Base-by-base conservation (phyloP, 2,797 vertebrate genomes). In the Loris lydekkerianus region DNA sequence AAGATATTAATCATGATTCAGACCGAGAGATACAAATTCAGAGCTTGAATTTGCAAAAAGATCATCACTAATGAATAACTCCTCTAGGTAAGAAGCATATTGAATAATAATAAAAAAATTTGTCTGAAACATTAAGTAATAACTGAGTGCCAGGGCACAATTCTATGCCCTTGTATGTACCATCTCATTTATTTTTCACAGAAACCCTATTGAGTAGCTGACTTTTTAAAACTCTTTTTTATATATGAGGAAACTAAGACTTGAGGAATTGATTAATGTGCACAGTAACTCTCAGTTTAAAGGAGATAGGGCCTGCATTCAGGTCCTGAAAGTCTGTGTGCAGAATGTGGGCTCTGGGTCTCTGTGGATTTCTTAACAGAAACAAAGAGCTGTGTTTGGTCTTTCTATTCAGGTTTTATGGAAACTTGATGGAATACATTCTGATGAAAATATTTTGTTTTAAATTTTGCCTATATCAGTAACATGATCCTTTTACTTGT, bases 111-210 rank as follows among this genome's bases (percentile, higher is more conserved):
- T 58, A 37, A 78, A 85, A 60, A 2, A 63, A 8, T 2, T 81
- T 80, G 21, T 37, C 14, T 56, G 31, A 72, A 87, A 37, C 0
- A 46, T 56, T 78, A 69, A 17, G 0, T 83, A 18, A 78, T 29
- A 63, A 27, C 3, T 61, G 17, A 1, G 1, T 86, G 2, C 43
- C 9, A 40, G 29, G 7, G 2, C 5, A 81, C 7, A 65, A 49
- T 43, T 87, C n/a, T 70, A 61, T 77, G 27, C 11, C 53, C 0
- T 58, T 65, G 8, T n/a, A 53, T 25, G 10, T 13, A 90, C 40
- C 15, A 84, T n/a, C 8, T 88, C 31, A 67, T 37, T 46, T 84
- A 67, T 89, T 77, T 4, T 53, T 95, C 43, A 90, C 5, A 93
- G 10, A 82, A 88, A 72, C 46, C 10, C 34, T 65, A 53, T 17